A percentile compares a stretch with the other conserved stretches of the same genome.
These are phyloP conservation scores for Trilocha varians DNA, from an alignment of 2,888 invertebrate species.

Conservation along the genomic window DNA sequence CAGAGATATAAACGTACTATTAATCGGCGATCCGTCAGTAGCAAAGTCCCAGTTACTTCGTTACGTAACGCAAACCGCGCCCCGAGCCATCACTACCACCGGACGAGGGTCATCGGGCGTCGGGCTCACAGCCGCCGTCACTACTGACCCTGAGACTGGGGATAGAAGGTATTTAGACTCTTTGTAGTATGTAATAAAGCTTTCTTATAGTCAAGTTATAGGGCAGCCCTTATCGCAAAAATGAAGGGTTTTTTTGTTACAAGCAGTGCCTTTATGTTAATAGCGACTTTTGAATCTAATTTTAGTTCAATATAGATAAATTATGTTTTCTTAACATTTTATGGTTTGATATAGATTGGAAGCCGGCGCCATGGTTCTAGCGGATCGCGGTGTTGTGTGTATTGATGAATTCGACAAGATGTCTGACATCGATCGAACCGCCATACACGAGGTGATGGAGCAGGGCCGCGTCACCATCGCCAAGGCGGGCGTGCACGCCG, in stretches of 20 bases:
- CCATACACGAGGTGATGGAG: slow-evolving; percentile 99
- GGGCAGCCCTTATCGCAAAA: no score
- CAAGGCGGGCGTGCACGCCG: slow-evolving; percentile 98
- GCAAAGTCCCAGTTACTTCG: slow-evolving; percentile 97
- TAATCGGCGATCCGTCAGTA: slow-evolving; percentile 99
- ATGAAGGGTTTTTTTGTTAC: no score
- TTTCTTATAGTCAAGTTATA: no score
- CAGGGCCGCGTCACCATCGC: slow-evolving; percentile 98
- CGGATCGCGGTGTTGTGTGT: slow-evolving; percentile 98
- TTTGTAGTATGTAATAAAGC: neutral
- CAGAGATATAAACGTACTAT: slow-evolving; percentile 87
- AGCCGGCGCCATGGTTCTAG: slow-evolving; percentile 99
- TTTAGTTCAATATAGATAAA: no score
- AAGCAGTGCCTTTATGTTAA: no score
- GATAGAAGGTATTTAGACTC: slow-evolving; percentile 72
- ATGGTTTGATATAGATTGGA: slow-evolving; percentile 76
- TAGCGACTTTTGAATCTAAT: no score
- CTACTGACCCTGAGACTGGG: slow-evolving; percentile 95
- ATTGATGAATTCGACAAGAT: slow-evolving; percentile 99
- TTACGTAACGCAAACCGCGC: slow-evolving; percentile 95
- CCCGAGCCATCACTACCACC: slow-evolving; percentile 96
- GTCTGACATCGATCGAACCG: slow-evolving; percentile 99
- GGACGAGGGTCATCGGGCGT: slow-evolving; percentile 99
- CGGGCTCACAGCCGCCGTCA: slow-evolving; percentile 98
- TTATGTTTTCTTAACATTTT: no score